A percentile compares a stretch with the other conserved stretches of the same genome.
These are phyloP conservation scores for Tor tambroides DNA, from an alignment of 2,113 vertebrate genomes.

Conservation along the genomic window DNA sequence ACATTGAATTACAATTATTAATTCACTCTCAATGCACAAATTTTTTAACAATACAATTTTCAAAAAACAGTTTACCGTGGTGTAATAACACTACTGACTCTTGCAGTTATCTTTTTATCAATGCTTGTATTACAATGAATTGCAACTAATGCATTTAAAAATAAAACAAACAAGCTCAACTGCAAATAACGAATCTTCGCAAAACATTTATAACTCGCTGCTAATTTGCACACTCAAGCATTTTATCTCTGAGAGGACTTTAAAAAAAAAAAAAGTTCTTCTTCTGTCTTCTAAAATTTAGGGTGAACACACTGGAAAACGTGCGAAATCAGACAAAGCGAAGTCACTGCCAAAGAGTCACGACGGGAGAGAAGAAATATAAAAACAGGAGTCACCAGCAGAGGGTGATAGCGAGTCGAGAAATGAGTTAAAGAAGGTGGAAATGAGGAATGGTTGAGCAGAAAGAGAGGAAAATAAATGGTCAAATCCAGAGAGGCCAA, in stretches of 20 bases:
- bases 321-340: slow-evolving; percentile 5
- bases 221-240: neutral
- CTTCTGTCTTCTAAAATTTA: neutral
- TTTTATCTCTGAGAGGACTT: neutral
- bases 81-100: no score
- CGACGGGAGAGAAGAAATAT: neutral
- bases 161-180: neutral
- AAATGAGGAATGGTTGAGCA: slow-evolving; percentile 22
- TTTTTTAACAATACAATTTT: no score
- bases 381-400: neutral
- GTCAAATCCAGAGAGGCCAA: slow-evolving; percentile 6
- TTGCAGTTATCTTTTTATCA: no score
- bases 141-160: neutral
- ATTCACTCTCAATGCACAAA: no score
- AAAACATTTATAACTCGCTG: neutral
- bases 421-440: neutral
- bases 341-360: neutral
- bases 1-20: neutral
- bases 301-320: neutral
- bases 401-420: neutral
- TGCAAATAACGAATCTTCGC: neutral
- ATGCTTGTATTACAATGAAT: no score
- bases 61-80: no score
- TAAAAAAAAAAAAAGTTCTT: neutral
- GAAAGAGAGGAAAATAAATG: neutral